Conservation (phyloP, 2,113 vertebrate genomes). For the Calyptomena viridis region DNA sequence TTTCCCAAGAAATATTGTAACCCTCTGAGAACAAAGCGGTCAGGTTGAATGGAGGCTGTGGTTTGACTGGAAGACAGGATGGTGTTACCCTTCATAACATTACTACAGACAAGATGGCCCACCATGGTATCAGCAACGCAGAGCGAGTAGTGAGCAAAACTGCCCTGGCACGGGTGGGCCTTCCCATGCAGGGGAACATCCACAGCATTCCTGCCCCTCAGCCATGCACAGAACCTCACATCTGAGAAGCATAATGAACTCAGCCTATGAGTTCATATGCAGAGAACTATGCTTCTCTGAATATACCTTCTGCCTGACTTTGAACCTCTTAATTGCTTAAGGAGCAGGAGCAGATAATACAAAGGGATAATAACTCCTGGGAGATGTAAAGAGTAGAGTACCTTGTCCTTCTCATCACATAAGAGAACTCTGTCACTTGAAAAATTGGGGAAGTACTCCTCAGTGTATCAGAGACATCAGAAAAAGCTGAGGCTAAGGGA, state of each 20-base stretch:
- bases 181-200: not conserved
- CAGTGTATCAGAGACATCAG: not conserved
- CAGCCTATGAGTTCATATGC: no score
- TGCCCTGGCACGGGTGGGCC: not conserved
- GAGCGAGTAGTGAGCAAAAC: not conserved
- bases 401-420: not conserved
- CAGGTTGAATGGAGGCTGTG: slow-evolving; percentile 75
- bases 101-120: not conserved
- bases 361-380: not conserved
- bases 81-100: not conserved
- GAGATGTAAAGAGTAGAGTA: not conserved
- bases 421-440: not conserved
- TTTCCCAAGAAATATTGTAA: slow-evolving; percentile 85
- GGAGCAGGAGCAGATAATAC: not conserved
- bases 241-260: not conserved
- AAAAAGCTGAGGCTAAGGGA: not conserved
- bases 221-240: not conserved
- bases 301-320: not conserved
- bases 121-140: not conserved
- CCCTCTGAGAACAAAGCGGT: slow-evolving; percentile 15
- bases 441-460: not conserved
- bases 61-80: slow-evolving; percentile 79
- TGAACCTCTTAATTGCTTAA: not conserved
- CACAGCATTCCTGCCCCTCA: not conserved
- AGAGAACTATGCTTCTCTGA: not conserved